phyloP scores from a whole-genome alignment of 1,140 invertebrate genomes.

The Anthonomus grandis region DNA sequence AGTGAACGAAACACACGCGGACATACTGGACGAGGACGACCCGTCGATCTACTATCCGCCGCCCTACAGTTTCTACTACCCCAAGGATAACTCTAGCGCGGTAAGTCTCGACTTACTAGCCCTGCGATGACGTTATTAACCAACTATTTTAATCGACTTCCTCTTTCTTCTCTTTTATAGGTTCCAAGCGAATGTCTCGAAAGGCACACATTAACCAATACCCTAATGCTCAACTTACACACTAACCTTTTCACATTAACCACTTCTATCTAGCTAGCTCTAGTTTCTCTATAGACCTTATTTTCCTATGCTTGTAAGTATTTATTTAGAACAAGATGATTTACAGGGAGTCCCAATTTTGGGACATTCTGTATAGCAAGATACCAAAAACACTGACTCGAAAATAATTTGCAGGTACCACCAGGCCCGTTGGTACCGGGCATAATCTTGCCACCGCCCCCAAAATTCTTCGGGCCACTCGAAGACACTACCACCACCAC shows the following conservation, averaged over 20 bases:
- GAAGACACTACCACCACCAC: constrained; percentile 46
- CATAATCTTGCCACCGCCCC: constrained; percentile 81
- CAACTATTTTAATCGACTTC: neutral
- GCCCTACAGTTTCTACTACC: constrained; percentile 82
- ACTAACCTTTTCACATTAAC: neutral
- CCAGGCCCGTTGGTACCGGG: constrained; percentile 83
- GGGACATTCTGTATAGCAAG: too few species aligned
- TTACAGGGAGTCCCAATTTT: too few species aligned
- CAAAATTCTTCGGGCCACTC: constrained; percentile 74
- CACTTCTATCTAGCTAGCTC: too few species aligned
- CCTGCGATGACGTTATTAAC: neutral
- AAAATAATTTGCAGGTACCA: constrained; percentile 54
- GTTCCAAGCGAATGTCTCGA: constrained; percentile 3
- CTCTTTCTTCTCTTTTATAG: constrained; percentile 1
- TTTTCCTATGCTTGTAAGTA: neutral
- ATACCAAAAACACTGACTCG: neutral
- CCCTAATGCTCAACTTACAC: neutral
- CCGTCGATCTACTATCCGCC: constrained; percentile 87
- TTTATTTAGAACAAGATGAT: too few species aligned
- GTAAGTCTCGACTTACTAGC: constrained; percentile 6
- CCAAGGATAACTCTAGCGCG: constrained; percentile 61
- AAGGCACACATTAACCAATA: constrained; percentile 1
- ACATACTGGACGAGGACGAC: constrained; percentile 74
- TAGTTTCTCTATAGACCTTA: neutral
- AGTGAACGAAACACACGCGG: constrained; percentile 66